A percentile compares a stretch with the other conserved stretches of the same genome.
These are phyloP conservation scores for Propithecus deckenii DNA, from an alignment of 2,797 vertebrate species.

Conservation along the genomic window DNA sequence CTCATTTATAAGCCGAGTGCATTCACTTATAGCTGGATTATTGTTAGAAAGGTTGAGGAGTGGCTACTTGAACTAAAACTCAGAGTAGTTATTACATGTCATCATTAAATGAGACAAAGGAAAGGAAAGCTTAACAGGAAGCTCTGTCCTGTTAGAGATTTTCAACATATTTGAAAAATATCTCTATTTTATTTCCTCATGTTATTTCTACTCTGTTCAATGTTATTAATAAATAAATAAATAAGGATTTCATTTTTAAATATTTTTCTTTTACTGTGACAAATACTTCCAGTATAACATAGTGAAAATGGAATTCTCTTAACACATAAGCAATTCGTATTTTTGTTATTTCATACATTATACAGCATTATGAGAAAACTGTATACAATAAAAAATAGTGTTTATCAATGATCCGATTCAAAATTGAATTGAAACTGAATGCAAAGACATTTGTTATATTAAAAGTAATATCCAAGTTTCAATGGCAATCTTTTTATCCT, in stretches of 20 bases:
- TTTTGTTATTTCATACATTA: background rate
- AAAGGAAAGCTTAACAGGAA: background rate
- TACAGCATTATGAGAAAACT: background rate
- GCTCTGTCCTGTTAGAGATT: background rate
- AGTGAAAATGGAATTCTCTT: background rate
- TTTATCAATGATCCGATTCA: background rate
- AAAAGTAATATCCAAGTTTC: background rate
- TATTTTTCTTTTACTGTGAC: background rate
- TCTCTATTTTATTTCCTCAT: background rate
- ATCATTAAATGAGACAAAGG: background rate
- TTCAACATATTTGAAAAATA: background rate
- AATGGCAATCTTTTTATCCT: background rate
- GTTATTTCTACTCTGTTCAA: background rate
- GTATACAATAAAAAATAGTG: background rate
- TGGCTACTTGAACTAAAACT: constrained; percentile 33
- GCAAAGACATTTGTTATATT: background rate
- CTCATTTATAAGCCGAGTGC: background rate
- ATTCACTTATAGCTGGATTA: constrained; percentile 58
- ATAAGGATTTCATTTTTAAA: background rate
- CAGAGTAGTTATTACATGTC: background rate
- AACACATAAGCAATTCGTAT: background rate
- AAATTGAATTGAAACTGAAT: background rate
- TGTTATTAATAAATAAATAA: background rate
- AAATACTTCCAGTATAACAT: background rate
- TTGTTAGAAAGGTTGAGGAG: background rate